Conservation (phyloP, 2,113 vertebrate species). For the Nothocercus julius region DNA sequence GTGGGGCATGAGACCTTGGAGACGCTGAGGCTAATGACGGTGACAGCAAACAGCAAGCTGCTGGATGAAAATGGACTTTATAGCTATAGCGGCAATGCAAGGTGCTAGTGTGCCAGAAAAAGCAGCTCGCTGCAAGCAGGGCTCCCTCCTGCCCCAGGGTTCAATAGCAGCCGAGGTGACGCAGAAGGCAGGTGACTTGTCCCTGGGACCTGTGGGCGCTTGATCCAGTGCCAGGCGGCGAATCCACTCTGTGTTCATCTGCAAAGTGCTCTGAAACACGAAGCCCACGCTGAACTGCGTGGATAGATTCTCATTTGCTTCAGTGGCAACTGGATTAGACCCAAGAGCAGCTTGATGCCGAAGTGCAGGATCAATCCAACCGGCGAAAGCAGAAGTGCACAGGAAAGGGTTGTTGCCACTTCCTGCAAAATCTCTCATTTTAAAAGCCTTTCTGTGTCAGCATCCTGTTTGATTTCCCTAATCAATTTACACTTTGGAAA, state of each 20-base stretch:
- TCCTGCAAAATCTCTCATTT: not conserved
- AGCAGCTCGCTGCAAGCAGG: not conserved
- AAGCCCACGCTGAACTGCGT: not conserved
- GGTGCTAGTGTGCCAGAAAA: not conserved
- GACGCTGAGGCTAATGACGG: not conserved
- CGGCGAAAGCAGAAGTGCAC: not conserved
- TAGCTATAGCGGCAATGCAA: not conserved
- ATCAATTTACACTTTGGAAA: not conserved
- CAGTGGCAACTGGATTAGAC: not conserved
- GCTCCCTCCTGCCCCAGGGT: not conserved
- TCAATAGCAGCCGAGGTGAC: rapidly evolving
- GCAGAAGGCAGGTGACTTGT: not conserved
- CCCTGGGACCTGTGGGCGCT: rapidly evolving
- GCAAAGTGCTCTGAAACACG: not conserved
- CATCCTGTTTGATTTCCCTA: not conserved
- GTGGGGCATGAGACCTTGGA: not conserved
- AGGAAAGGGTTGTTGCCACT: conserved; percentile 8
- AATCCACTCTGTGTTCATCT: not conserved
- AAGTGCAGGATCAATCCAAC: not conserved
- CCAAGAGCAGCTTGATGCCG: not conserved
- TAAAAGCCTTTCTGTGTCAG: not conserved
- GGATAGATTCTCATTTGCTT: not conserved
- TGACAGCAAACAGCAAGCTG: not conserved
- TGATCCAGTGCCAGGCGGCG: not conserved
- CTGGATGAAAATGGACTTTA: not conserved